These are phyloP conservation scores for Olivierus martensii DNA, from an alignment of 1,140 invertebrate species.

Conservation along the genomic window DNA sequence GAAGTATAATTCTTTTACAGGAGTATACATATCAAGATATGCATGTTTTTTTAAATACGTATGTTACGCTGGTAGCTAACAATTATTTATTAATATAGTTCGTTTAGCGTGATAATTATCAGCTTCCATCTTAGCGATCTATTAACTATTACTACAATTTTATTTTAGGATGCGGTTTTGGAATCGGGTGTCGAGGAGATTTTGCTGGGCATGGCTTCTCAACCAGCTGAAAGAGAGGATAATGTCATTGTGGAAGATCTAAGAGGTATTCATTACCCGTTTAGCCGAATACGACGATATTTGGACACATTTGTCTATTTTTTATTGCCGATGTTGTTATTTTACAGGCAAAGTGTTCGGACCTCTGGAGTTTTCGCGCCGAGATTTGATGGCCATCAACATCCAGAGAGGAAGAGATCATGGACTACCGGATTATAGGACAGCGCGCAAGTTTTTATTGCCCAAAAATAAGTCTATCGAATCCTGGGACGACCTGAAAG, in stretches of 20 bases:
- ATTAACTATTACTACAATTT: no score
- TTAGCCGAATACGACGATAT: no score
- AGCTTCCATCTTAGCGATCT: no score
- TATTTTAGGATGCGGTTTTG: conserved; percentile 77
- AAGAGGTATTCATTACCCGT: no score
- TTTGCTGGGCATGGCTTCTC: conserved; percentile 81
- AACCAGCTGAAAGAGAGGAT: conserved; percentile 89
- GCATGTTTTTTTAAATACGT: no score
- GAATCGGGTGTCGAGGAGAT: conserved; percentile 75
- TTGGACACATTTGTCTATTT: no score
- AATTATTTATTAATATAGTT: no score
- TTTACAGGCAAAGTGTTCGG: conserved; percentile 43
- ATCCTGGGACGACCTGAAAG: conserved; percentile 28
- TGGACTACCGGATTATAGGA: conserved; percentile 50
- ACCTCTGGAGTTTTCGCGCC: conserved; percentile 49
- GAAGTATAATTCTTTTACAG: no score
- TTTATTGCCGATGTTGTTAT: no score
- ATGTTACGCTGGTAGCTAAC: no score
- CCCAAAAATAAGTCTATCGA: conserved; percentile 21
- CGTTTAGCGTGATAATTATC: no score
- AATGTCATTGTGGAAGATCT: conserved; percentile 86
- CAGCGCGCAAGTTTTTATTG: conserved; percentile 39
- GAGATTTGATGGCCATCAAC: conserved; percentile 48
- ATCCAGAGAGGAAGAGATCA: conserved; percentile 53
- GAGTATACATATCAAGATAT: no score